Percentiles rank a stretch among this genome's conserved stretches.
phyloP scores from a whole-genome alignment of 2,113 vertebrate species.

The Crotalus horridus region DNA sequence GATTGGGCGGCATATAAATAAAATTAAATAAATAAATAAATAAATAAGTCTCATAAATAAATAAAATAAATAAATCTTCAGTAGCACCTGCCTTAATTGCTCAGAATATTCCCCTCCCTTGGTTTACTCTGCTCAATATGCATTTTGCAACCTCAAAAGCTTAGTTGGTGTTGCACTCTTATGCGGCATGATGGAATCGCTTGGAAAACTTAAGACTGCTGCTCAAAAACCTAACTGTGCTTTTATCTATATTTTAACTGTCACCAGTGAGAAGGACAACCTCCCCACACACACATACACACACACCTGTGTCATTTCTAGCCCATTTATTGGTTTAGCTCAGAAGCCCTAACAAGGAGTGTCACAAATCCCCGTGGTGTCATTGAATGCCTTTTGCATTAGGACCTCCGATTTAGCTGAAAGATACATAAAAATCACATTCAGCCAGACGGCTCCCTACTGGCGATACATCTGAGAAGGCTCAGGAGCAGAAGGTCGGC shows the following conservation, averaged over 20 bases:
- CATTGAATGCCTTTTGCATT: conserved; percentile 55
- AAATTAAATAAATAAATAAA: no score
- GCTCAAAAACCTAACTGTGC: conserved; percentile 43
- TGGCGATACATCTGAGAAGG: conserved; percentile 55
- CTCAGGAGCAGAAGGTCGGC: conserved; percentile 47
- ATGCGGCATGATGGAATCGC: conserved; percentile 12
- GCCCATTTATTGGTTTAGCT: conserved; percentile 58
- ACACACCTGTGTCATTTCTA: conserved; percentile 2
- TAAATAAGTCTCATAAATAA: no score
- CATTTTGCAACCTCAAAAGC: neutral
- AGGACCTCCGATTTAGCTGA: conserved; percentile 60
- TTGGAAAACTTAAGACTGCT: conserved; percentile 39
- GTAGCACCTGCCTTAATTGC: neutral
- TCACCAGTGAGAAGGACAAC: neutral
- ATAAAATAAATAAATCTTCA: neutral
- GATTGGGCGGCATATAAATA: no score
- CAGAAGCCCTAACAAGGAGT: conserved; percentile 38
- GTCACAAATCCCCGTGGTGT: conserved; percentile 43
- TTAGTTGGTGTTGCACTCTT: neutral
- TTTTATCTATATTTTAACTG: conserved; percentile 30
- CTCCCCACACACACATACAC: neutral
- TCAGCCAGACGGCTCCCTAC: conserved; percentile 46
- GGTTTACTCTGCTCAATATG: neutral
- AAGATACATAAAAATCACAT: conserved; percentile 58
- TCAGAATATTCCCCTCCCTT: neutral